Conservation (phyloP, 1,140 invertebrate genomes). For the fruit fly (Drosophila melanogaster) region DNA sequence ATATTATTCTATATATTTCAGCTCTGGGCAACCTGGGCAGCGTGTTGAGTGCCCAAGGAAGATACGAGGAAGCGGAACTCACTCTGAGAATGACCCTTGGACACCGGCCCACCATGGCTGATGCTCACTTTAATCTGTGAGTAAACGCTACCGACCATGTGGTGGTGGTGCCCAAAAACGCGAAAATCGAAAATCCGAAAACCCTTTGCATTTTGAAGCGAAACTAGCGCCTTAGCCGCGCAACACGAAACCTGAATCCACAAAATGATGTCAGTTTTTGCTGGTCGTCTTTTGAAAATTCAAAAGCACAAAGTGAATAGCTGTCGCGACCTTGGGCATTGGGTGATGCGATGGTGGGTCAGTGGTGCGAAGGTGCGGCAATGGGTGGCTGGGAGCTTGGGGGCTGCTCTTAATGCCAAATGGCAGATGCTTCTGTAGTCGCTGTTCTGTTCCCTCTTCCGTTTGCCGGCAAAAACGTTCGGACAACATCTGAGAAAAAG, state of each 20-base stretch:
- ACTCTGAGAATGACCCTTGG: slow-evolving; percentile 93
- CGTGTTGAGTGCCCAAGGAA: slow-evolving; percentile 93
- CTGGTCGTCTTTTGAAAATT: slow-evolving; percentile 75
- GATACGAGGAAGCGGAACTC: slow-evolving; percentile 92
- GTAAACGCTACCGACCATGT: slow-evolving; percentile 85
- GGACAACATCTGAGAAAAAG: slow-evolving; percentile 69
- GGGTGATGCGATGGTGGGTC: slow-evolving; percentile 10
- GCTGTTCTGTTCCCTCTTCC: slow-evolving; percentile 34
- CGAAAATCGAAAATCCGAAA: slow-evolving; percentile 6
- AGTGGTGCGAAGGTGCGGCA: neutral
- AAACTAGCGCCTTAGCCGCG: slow-evolving; percentile 48
- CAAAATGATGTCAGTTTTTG: slow-evolving; percentile 75
- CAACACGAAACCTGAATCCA: slow-evolving; percentile 55
- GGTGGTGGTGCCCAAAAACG: slow-evolving; percentile 18
- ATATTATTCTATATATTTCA: slow-evolving; percentile 75
- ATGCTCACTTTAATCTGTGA: slow-evolving; percentile 99
- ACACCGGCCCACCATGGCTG: slow-evolving; percentile 96
- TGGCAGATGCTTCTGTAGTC: slow-evolving; percentile 59
- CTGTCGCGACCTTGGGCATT: slow-evolving; percentile 70
- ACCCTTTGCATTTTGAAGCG: slow-evolving; percentile 49
- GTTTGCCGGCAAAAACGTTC: slow-evolving; percentile 68
- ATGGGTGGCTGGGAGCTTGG: neutral
- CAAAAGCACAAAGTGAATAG: slow-evolving; percentile 81
- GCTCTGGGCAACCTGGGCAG: slow-evolving; percentile 97
- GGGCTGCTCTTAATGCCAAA: slow-evolving; percentile 55